These are phyloP conservation scores for Lycophotia porphyrea DNA, from an alignment of 2,888 invertebrate genomes.

Conservation along the genomic window DNA sequence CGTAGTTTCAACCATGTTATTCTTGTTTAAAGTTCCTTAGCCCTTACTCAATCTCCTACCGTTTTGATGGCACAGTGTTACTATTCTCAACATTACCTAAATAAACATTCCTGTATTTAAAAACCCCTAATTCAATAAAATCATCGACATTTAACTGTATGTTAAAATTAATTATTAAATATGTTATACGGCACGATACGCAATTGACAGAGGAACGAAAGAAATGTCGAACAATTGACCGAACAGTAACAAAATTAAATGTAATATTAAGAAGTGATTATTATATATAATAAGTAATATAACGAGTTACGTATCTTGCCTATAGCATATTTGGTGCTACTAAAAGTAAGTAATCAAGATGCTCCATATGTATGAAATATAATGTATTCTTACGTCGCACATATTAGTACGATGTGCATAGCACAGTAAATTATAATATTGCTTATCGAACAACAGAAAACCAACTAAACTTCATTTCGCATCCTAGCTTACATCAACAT, in stretches of 20 bases:
- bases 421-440: slow-evolving; percentile 66
- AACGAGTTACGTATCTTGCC: slow-evolving; percentile 56
- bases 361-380: slow-evolving; percentile 34
- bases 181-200: slow-evolving; percentile 63
- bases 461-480: slow-evolving; percentile 80
- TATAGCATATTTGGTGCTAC: slow-evolving; percentile 58
- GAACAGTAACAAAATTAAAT: slow-evolving; percentile 35
- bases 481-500: slow-evolving; percentile 86
- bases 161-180: slow-evolving; percentile 37
- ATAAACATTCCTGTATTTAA: slow-evolving; percentile 56
- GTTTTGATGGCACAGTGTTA: slow-evolving; percentile 56
- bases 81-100: slow-evolving; percentile 54
- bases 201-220: slow-evolving; percentile 34
- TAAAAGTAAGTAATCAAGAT: slow-evolving; percentile 58
- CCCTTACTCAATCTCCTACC: slow-evolving; percentile 29
- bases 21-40: slow-evolving; percentile 15
- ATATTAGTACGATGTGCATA: slow-evolving; percentile 50
- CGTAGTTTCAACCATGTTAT: slow-evolving; percentile 20
- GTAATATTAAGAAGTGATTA: slow-evolving; percentile 32
- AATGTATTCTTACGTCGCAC: slow-evolving; percentile 48
- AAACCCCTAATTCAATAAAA: slow-evolving; percentile 35
- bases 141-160: slow-evolving; percentile 44
- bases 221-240: slow-evolving; percentile 21
- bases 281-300: slow-evolving; percentile 40
- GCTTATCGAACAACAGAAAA: slow-evolving; percentile 76